A percentile compares a stretch with the other conserved stretches of the same genome.
These are phyloP conservation scores for Cancer borealis DNA, from an alignment of 2,888 invertebrate genomes.

Conservation along the genomic window DNA sequence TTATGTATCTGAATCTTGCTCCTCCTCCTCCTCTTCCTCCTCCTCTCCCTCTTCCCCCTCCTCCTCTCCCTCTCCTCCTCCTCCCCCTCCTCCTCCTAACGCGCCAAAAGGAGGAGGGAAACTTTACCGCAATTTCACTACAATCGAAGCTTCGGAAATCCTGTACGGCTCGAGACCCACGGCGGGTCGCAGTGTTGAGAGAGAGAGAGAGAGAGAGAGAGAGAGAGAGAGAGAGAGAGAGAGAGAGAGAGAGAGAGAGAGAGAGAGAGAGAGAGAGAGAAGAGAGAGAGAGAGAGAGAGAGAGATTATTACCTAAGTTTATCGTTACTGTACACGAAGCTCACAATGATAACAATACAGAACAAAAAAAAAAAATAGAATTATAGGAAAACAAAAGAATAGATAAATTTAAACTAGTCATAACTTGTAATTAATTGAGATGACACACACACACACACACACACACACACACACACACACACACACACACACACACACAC, in stretches of 20 bases:
- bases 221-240: conserved; percentile 26
- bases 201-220: conserved; percentile 34
- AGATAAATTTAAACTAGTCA: no score
- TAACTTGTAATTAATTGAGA: no score
- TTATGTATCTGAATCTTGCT: conserved; percentile 27
- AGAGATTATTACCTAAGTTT: no score
- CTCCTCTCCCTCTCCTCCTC: background rate
- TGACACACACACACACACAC: no score
- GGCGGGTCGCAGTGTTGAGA: background rate
- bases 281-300: background rate
- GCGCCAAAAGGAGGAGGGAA: background rate
- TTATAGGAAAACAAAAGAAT: no score
- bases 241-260: background rate
- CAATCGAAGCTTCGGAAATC: conserved; percentile 29
- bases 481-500: no score
- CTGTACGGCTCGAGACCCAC: background rate
- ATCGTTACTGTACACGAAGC: no score
- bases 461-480: no score
- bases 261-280: background rate
- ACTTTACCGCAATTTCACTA: conserved; percentile 40
- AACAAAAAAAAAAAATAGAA: no score
- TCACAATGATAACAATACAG: no score
- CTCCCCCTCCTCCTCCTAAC: background rate
- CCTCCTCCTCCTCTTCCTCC: conserved; percentile 21
- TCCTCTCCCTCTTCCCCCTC: background rate